Conservation (phyloP, 2,113 vertebrate species). For the Colossoma macropomum region DNA sequence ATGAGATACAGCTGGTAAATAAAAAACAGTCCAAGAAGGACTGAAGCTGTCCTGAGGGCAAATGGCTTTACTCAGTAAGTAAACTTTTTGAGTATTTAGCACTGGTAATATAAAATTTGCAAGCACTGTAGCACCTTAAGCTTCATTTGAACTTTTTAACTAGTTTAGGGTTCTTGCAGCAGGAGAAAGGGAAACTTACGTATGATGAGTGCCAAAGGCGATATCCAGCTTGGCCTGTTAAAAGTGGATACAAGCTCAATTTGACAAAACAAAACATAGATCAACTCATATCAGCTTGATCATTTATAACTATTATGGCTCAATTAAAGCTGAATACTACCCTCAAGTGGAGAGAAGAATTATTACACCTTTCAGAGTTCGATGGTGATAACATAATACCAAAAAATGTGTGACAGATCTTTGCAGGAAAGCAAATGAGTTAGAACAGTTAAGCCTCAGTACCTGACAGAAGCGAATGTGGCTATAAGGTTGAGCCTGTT, state of each 20-base stretch:
- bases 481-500: constrained; percentile 85
- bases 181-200: constrained; percentile 79
- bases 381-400: background rate
- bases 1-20: background rate
- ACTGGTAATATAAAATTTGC: too few species aligned
- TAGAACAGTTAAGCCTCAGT: background rate
- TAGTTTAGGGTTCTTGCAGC: background rate
- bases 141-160: background rate
- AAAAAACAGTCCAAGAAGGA: background rate
- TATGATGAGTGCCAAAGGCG: constrained; percentile 97
- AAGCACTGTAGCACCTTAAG: too few species aligned
- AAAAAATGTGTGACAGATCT: background rate
- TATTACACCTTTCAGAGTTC: background rate
- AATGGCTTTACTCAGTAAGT: too few species aligned
- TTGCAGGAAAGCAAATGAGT: background rate
- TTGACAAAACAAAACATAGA: background rate
- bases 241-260: constrained; percentile 40
- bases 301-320: background rate
- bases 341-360: constrained; percentile 26
- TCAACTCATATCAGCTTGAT: background rate
- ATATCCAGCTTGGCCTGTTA: constrained; percentile 95
- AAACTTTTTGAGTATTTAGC: too few species aligned
- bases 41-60: background rate
- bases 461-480: constrained; percentile 95
- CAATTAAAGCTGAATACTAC: constrained; percentile 23